Conservation (phyloP, 2,797 vertebrate species). For the Oreochromis grahami region DNA sequence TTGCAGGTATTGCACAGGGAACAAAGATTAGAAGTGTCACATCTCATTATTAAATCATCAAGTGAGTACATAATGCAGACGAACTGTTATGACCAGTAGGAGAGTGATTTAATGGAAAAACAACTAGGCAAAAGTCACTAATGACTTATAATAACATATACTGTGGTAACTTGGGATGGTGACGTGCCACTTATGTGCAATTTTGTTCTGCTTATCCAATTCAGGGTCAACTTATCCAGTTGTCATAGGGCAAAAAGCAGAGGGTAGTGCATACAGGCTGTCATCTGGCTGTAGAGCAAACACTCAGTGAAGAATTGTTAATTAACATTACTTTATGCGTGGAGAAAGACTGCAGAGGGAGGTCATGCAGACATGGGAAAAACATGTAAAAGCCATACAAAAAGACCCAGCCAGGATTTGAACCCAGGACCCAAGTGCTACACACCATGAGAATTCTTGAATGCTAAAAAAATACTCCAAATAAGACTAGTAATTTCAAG, state of each 20-base stretch:
- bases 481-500: background rate
- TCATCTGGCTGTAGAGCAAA: rapidly evolving
- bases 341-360: background rate
- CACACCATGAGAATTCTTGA: rapidly evolving
- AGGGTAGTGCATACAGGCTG: rapidly evolving
- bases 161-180: background rate
- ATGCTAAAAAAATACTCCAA: background rate
- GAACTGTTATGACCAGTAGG: background rate
- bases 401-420: rapidly evolving
- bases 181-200: rapidly evolving
- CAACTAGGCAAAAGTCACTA: rapidly evolving
- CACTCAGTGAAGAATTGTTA: background rate
- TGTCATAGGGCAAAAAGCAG: background rate
- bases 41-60: background rate
- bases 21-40: background rate
- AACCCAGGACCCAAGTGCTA: background rate
- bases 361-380: rapidly evolving
- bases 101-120: background rate
- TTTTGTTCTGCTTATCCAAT: background rate
- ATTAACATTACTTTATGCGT: rapidly evolving
- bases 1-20: background rate
- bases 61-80: background rate
- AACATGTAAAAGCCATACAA: background rate
- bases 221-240: rapidly evolving
- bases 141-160: background rate